A percentile compares a stretch with the other conserved stretches of the same genome.
Evolutionary conservation across 1,140 invertebrate genomes (phyloP).

Genomic region (Dufourea novaeangliae): DNA sequence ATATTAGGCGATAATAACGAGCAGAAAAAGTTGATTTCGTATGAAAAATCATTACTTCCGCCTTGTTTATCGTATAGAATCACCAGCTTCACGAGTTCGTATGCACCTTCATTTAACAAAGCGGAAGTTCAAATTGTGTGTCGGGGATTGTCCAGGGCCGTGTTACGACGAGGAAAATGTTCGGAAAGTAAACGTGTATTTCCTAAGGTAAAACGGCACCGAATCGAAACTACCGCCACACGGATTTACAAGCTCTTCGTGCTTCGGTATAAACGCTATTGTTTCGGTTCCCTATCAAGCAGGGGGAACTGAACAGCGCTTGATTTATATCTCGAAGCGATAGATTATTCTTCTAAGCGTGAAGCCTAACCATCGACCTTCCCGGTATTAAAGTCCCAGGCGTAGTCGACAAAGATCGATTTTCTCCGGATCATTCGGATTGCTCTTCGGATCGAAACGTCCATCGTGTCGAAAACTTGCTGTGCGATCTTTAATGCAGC

Average conservation of each 20-base stretch:
- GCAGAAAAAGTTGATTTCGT: neutral
- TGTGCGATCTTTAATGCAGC: no score
- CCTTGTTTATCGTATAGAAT: neutral
- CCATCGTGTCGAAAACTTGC: neutral
- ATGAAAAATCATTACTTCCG: neutral
- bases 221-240: constrained; percentile 12
- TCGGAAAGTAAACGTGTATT: constrained; percentile 47
- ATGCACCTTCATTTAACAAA: no score
- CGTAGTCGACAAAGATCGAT: neutral
- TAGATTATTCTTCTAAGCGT: constrained; percentile 26
- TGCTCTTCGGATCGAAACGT: neutral
- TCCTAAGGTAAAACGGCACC: constrained; percentile 20
- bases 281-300: constrained; percentile 23
- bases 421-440: neutral
- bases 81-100: neutral
- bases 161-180: constrained; percentile 33
- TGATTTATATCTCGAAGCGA: constrained; percentile 15
- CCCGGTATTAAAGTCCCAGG: constrained; percentile 19
- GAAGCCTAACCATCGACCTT: constrained; percentile 25
- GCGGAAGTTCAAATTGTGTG: neutral
- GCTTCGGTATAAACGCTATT: neutral
- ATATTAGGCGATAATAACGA: neutral
- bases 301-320: constrained; percentile 8
- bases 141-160: neutral
- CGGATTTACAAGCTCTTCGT: constrained; percentile 9